Evolutionary conservation across 2,797 vertebrate genomes (phyloP).

Genomic region (Spinus olivaceus): DNA sequence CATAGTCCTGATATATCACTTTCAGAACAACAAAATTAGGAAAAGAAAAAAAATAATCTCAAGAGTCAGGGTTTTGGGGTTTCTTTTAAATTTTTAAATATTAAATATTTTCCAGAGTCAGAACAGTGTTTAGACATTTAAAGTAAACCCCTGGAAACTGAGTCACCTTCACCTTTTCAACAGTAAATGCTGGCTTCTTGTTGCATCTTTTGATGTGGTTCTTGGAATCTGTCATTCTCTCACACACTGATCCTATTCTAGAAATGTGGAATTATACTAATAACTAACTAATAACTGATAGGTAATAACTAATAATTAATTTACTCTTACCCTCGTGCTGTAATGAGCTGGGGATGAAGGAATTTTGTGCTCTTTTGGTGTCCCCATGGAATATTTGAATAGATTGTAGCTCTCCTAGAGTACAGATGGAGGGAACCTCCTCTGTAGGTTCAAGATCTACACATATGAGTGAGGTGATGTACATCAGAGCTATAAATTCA

Average conservation of each 20-base stretch:
- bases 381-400: accelerated
- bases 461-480: not conserved
- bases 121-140: not conserved
- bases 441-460: not conserved
- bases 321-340: accelerated
- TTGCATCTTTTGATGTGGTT: not conserved
- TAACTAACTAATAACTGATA: not conserved
- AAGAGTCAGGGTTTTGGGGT: not conserved
- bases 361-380: not conserved
- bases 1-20: not conserved
- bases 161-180: not conserved
- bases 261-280: not conserved
- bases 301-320: too few relatives aligned
- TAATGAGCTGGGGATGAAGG: not conserved
- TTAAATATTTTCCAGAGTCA: not conserved
- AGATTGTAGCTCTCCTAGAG: not conserved
- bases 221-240: not conserved
- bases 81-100: not conserved
- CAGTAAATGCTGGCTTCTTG: not conserved
- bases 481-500: not conserved
- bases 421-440: not conserved
- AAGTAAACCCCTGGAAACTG: not conserved
- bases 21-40: not conserved
- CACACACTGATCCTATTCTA: accelerated
- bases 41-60: not conserved